Conservation (phyloP, 1,140 invertebrate genomes). For the Drosophila carrolli region DNA sequence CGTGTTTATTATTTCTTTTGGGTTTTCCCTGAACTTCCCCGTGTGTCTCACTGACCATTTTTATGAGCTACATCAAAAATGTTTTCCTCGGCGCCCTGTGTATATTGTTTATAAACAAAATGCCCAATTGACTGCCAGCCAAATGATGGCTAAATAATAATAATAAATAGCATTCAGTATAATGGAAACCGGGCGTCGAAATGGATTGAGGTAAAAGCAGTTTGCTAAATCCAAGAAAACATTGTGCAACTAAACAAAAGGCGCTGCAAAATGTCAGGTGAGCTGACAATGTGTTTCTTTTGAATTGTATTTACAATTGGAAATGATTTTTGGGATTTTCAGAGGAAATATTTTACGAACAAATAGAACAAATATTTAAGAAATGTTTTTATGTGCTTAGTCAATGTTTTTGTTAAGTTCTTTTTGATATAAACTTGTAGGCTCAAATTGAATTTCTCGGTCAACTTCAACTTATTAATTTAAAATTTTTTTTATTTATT, state of each 20-base stretch:
- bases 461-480: too few relatives aligned
- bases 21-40: slow-evolving; percentile 28
- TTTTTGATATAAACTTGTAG: background rate
- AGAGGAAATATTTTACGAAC: background rate
- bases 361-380: background rate
- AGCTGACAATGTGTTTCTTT: slow-evolving; percentile 20
- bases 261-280: slow-evolving; percentile 4
- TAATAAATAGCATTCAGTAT: slow-evolving; percentile 38
- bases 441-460: too few relatives aligned
- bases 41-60: slow-evolving; percentile 40
- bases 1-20: slow-evolving; percentile 51
- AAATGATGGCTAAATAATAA: slow-evolving; percentile 71
- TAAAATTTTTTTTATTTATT: background rate
- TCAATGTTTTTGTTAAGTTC: background rate
- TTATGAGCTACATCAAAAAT: slow-evolving; percentile 65
- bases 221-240: slow-evolving; percentile 25
- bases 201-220: background rate
- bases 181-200: slow-evolving; percentile 4
- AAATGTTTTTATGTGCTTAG: background rate
- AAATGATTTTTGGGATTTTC: background rate
- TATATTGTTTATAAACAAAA: slow-evolving; percentile 74
- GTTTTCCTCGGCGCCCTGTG: slow-evolving; percentile 18
- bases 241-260: slow-evolving; percentile 51
- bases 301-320: background rate
- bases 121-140: slow-evolving; percentile 66